phyloP scores from a whole-genome alignment of 2,797 vertebrate species.

The Malurus splendens region DNA sequence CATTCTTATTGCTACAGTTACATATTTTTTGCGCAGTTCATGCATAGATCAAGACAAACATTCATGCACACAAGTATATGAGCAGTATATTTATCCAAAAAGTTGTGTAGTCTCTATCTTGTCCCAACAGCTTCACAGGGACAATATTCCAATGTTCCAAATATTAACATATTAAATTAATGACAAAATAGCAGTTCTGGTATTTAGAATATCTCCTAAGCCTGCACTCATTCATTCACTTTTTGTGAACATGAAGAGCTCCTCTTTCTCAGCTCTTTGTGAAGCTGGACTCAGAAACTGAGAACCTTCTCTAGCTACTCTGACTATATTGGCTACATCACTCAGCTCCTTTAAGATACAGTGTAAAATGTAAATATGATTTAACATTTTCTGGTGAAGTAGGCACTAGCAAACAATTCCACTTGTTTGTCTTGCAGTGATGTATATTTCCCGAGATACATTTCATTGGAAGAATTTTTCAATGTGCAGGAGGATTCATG shows the following conservation, averaged over 20 bases:
- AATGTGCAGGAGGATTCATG: background rate
- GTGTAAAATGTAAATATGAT: background rate
- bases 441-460: background rate
- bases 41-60: background rate
- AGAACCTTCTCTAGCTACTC: background rate
- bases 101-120: background rate
- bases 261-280: background rate
- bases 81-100: background rate
- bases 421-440: background rate
- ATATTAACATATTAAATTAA: background rate
- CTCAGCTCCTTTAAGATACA: background rate
- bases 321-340: background rate
- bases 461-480: background rate
- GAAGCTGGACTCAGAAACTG: background rate
- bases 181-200: background rate
- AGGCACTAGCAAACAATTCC: background rate
- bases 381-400: background rate
- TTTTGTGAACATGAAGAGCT: background rate
- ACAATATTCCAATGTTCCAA: too few relatives aligned
- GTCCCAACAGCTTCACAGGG: background rate
- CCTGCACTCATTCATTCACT: background rate
- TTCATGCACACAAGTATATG: background rate
- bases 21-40: background rate
- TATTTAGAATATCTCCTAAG: background rate
- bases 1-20: background rate